Conservation (phyloP, 2,797 vertebrate genomes). For the Gorsachius magnificus region DNA sequence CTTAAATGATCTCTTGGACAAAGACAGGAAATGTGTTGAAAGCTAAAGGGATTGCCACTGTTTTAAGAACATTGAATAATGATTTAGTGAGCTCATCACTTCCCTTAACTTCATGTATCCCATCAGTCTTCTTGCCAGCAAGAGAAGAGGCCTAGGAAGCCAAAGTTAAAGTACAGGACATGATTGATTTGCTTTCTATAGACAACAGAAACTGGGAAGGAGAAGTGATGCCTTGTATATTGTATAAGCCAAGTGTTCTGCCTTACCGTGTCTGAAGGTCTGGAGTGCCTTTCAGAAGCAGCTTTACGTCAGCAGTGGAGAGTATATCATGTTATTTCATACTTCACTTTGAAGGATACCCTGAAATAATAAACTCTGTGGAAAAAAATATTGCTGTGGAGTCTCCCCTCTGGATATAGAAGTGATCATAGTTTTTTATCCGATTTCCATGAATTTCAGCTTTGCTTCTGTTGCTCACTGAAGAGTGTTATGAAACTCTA, state of each 20-base stretch:
- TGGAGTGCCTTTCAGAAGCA: not conserved
- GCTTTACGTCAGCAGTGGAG: not conserved
- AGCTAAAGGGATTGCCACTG: not conserved
- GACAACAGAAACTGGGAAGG: not conserved
- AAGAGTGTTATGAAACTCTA: not conserved
- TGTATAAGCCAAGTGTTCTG: not conserved
- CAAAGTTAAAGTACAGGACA: not conserved
- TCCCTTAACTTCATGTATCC: not conserved
- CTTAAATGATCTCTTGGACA: not conserved
- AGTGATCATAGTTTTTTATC: not conserved
- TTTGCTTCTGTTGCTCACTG: not conserved
- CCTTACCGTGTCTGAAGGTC: not conserved
- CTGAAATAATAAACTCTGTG: not conserved
- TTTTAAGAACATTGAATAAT: not conserved
- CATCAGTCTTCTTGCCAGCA: slow-evolving; percentile 23
- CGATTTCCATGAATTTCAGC: not conserved
- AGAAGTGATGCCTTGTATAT: not conserved
- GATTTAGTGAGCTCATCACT: not conserved
- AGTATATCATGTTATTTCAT: not conserved
- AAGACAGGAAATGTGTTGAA: not conserved
- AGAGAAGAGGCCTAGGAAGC: not conserved
- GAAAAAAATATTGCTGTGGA: not conserved
- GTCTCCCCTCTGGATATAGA: not conserved
- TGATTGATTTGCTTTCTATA: slow-evolving; percentile 20
- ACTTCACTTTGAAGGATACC: not conserved